A percentile compares a stretch with the other conserved stretches of the same genome.
Evolutionary conservation across 1,140 invertebrate species (phyloP).

Genomic region (Ostrea denselamellosa): DNA sequence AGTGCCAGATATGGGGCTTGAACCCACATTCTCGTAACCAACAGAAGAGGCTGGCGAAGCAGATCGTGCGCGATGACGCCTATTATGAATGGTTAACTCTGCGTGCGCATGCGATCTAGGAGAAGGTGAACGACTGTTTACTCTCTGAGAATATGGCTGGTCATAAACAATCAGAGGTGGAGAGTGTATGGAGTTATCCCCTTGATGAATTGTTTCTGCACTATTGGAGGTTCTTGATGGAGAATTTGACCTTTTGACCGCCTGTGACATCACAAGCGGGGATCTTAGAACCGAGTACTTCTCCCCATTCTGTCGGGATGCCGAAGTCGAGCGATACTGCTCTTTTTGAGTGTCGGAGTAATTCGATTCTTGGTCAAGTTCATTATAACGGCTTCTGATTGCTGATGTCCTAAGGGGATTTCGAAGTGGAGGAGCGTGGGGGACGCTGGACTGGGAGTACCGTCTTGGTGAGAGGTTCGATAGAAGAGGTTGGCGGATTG

Average conservation of each 20-base stretch:
- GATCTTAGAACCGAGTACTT: constrained; percentile 5
- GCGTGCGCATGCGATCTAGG: not conserved
- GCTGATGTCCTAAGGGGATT: not conserved
- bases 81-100: not conserved
- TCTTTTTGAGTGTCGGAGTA: constrained; percentile 22
- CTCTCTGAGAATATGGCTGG: constrained; percentile 1
- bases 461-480: constrained; percentile 13
- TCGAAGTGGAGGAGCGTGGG: not conserved
- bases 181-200: not conserved
- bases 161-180: constrained; percentile 1
- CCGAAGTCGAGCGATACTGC: not conserved
- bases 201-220: not conserved
- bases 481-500: constrained; percentile 7
- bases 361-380: constrained; percentile 21
- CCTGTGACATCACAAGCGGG: not conserved
- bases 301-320: not conserved
- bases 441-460: not conserved
- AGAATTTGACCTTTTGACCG: not conserved
- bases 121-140: not conserved
- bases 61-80: not conserved
- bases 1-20: not conserved
- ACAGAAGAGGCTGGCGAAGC: not conserved
- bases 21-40: not conserved
- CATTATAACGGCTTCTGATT: not conserved
- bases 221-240: not conserved